Evolutionary conservation across 2,797 vertebrate species (phyloP).

Genomic region (Spinus olivaceus): DNA sequence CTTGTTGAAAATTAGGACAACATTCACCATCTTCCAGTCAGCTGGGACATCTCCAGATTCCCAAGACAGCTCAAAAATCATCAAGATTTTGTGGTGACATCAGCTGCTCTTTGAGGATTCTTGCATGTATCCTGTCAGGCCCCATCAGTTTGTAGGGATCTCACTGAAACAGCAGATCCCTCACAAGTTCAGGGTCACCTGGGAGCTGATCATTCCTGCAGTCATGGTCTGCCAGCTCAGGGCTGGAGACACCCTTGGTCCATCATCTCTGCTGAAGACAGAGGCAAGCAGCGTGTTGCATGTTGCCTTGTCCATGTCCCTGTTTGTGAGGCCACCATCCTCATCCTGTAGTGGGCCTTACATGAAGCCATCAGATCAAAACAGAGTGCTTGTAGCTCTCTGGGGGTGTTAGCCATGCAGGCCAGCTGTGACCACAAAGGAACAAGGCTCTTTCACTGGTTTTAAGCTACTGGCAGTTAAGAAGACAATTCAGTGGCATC

Average conservation of each 20-base stretch:
- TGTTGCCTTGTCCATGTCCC: background rate
- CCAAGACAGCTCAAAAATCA: background rate
- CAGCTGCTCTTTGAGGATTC: background rate
- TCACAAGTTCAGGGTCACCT: background rate
- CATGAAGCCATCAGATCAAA: background rate
- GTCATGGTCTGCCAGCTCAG: background rate
- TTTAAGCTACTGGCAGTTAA: background rate
- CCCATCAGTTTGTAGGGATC: background rate
- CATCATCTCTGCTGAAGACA: background rate
- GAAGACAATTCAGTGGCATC: background rate
- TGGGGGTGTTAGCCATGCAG: background rate
- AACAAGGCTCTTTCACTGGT: background rate
- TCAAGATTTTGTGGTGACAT: background rate
- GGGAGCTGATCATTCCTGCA: fast-evolving
- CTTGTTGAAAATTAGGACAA: background rate
- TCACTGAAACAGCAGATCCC: background rate
- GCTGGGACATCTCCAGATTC: background rate
- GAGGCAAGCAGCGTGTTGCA: background rate
- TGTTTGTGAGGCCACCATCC: background rate
- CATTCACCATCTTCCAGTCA: fast-evolving
- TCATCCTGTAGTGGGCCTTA: background rate
- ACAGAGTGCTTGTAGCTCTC: background rate
- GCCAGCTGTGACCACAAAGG: background rate
- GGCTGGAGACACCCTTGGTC: fast-evolving
- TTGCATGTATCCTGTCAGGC: background rate